phyloP scores from a whole-genome alignment of 2,113 vertebrate species.

The Mixornis gularis region DNA sequence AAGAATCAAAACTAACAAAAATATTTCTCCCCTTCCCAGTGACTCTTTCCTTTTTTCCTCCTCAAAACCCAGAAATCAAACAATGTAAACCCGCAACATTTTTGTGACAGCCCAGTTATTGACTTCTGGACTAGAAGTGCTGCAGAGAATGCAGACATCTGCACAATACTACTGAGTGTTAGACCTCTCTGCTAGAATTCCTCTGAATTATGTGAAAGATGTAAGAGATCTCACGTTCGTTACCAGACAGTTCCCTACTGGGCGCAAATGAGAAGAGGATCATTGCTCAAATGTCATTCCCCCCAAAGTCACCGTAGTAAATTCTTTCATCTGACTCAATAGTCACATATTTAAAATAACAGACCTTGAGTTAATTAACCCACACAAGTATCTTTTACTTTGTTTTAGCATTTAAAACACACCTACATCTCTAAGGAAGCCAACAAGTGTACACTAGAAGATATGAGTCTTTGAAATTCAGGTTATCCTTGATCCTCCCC shows the following conservation, averaged over 20 bases:
- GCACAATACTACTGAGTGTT: neutral
- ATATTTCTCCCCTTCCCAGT: neutral
- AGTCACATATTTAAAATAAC: neutral
- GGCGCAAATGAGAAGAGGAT: neutral
- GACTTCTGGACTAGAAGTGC: neutral
- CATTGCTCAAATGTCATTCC: neutral
- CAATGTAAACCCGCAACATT: fast-evolving
- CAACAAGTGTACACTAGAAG: neutral
- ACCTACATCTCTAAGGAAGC: neutral
- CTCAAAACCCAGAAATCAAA: neutral
- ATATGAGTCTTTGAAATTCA: neutral
- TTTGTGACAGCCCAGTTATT: neutral
- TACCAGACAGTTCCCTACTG: neutral
- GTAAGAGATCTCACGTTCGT: fast-evolving
- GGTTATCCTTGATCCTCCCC: neutral
- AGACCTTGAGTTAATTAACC: neutral
- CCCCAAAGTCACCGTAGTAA: neutral
- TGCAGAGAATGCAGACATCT: neutral
- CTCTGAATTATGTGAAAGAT: neutral
- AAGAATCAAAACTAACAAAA: neutral
- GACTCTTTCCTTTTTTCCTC: neutral
- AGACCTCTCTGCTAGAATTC: neutral
- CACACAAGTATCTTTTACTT: neutral
- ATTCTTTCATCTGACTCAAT: neutral
- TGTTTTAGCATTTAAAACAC: neutral